Base-by-base conservation (phyloP, 2,113 vertebrate species). In the Cervus canadensis region DNA sequence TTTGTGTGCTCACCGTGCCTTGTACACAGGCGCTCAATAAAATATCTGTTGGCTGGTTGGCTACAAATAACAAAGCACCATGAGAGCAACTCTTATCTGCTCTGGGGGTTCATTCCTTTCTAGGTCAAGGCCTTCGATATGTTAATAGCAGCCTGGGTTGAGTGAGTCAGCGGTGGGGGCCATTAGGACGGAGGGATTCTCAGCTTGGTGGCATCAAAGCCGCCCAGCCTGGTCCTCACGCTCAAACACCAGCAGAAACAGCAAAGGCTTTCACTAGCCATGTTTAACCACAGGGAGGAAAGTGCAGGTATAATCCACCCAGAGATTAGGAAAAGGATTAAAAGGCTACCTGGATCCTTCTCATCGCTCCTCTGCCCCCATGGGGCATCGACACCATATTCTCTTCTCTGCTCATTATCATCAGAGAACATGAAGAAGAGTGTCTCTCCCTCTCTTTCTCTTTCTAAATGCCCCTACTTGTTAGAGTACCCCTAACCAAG, bases 21-120 rank as follows among this genome's bases (percentile, higher is more conserved):
- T 2, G 76, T 78, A 43, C 94, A 62, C 71, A 97, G 81, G 60
- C 56, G 1, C 96, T 96, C 76, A 11, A 45, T 83, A 62, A 89
- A 89, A 83, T 91, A 86, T 64, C 96, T 64, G 56, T 45, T 64
- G 92, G 89, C 91, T 83, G 97, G 50, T 48, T 94, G 94, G 78
- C 95, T 56, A 92, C 96, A 82, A 94, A 85, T 71, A 86, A 91
- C 91, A 96, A 60, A 88, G 92, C 91, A 48, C 21, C 91, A 0
- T 8, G 30, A 6, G 5, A 48, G 79, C 96, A 36, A 23, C n/a
- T 10, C 40, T 86, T 48, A 50, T 64, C 93, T 89, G 93, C 84
- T 78, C 76, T 1, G 2, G 30, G 36, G 0, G 40, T 6, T 52
- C 50, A 3, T 50, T 26, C 43, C 84, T 94, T 93, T 85, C 91